Evolutionary conservation across 2,888 invertebrate species (phyloP), one percentile per base, ranked within the genome.

Genomic region (Leucozona laternaria): DNA sequence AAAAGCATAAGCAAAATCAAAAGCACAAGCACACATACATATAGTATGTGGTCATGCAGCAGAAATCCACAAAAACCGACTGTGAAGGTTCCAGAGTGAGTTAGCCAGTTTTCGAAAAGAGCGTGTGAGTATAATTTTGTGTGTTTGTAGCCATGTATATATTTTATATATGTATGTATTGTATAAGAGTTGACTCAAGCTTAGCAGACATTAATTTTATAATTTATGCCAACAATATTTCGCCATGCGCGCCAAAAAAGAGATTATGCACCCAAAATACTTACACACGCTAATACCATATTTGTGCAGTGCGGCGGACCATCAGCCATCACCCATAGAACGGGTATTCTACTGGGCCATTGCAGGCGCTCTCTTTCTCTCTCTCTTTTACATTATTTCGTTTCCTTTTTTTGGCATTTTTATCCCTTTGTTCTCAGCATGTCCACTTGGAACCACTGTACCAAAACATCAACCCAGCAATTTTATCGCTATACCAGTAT

Each of bases 161-260:
- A 2, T 25, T 31, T 45, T 40, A 15, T 15, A 53, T 66, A n/a
- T n/a, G n/a, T n/a, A n/a, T n/a, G n/a, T n/a, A n/a, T n/a, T n/a
- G n/a, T n/a, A 37, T 15, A 53, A 78, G 68, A 82, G 82, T 86
- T 86, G 82, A 86, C 78, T 86, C 86, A 79, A 82, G 86, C 86
- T 82, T 86, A 82, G 82, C 82, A 82, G 78, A 81, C 86, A 86
- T 86, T 86, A 86, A 86, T 86, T 86, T 86, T 82, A 86, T 86
- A 86, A 86, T 86, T 86, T 86, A 86, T 86, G 82, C 86, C 82
- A 82, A 86, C 86, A 86, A 86, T 86, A 86, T 86, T 86, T 86
- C 78, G 86, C 86, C 78, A 86, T 86, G 86, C 79, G 86, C 81
- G 86, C 86, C 86, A 86, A 86, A 86, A 85, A 86, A 86, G 82